phyloP scores from a whole-genome alignment of 2,888 invertebrate genomes.

The Cephus sareptanus region DNA sequence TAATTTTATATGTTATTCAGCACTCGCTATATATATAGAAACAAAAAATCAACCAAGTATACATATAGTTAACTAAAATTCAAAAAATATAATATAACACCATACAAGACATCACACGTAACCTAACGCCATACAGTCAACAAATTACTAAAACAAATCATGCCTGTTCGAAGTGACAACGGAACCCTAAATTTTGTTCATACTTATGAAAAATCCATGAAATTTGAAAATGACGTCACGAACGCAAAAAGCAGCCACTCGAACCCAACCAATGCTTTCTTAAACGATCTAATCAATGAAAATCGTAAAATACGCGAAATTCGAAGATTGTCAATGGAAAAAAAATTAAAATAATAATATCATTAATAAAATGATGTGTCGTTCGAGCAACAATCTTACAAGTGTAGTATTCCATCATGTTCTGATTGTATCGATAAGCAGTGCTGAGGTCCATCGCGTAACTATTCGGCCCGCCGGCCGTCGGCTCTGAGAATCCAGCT shows the following conservation, averaged over 20 bases:
- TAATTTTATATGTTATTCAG: no score
- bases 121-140: background rate
- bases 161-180: background rate
- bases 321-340: no score
- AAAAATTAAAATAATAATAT: no score
- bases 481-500: slow-evolving; percentile 10
- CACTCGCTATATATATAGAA: background rate
- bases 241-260: background rate
- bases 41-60: background rate
- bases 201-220: background rate
- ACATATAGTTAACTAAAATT: background rate
- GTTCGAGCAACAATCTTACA: slow-evolving; percentile 73
- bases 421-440: slow-evolving; percentile 95
- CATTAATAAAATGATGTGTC: background rate
- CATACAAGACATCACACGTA: background rate
- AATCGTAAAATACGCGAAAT: no score
- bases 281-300: no score
- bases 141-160: background rate
- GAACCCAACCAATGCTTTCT: no score
- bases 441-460: slow-evolving; percentile 90
- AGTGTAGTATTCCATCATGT: slow-evolving; percentile 99
- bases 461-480: slow-evolving; percentile 30
- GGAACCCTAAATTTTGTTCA: background rate
- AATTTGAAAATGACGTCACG: background rate
- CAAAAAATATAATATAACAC: background rate